Evolutionary conservation across 2,888 invertebrate species (phyloP).

Genomic region (Conchocele bisecta): DNA sequence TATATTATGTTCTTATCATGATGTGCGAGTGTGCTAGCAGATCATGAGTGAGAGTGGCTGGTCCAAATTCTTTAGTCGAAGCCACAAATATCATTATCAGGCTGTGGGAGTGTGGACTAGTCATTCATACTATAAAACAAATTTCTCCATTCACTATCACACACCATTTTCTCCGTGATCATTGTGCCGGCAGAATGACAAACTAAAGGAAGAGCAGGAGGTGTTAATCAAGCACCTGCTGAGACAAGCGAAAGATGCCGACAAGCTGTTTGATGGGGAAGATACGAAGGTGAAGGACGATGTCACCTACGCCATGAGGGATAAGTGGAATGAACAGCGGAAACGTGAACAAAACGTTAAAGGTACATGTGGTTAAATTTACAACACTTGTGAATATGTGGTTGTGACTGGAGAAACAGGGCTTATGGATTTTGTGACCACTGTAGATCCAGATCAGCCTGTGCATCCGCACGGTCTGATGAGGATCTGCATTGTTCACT

Average conservation of each 20-base stretch:
- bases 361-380: constrained; percentile 54
- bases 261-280: constrained; percentile 69
- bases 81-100: not conserved
- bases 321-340: constrained; percentile 76
- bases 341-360: constrained; percentile 70
- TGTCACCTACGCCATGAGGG: constrained; percentile 77
- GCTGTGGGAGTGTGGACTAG: not conserved
- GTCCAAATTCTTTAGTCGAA: not conserved
- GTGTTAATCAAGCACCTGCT: constrained; percentile 74
- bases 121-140: not conserved
- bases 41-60: not conserved
- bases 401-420: no score
- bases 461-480: no score
- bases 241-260: constrained; percentile 74
- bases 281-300: constrained; percentile 72
- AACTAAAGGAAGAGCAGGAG: constrained; percentile 76
- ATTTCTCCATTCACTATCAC: no score
- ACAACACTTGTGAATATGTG: no score
- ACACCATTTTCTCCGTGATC: not conserved
- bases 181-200: constrained; percentile 75
- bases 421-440: no score
- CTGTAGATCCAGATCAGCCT: no score
- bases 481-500: no score
- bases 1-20: no score
- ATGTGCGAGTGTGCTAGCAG: no score